Base-by-base conservation (phyloP, 1,140 invertebrate genomes). In the Lucilia cuprina region DNA sequence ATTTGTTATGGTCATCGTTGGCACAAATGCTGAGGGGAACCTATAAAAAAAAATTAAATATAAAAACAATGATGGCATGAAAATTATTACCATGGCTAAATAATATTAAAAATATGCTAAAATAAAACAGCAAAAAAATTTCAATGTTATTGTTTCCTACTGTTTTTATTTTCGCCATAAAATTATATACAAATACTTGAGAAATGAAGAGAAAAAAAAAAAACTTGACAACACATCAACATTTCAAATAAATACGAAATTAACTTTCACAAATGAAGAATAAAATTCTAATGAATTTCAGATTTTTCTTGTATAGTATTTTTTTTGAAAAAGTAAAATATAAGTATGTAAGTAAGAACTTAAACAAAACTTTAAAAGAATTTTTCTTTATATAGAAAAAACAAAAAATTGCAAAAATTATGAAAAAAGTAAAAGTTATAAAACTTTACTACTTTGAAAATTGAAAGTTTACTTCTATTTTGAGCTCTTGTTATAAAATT, bases 31-130 rank as follows among this genome's bases (percentile, higher is more conserved):
- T 25, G n/a, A 21, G 21, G 14, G 14, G 55, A 14, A n/a, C 55
- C 55, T n/a, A 60, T 60, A 60, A 60, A n/a, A n/a, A n/a, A 60
- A 60, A 70, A 70, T 25, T 70, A 70, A 70, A 70, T 70, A 60
- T 60, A 21, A 12, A 70, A 70, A 70, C 65, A 70, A 70, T 21
- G 65, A 70, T 70, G 65, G 65, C 10, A 10, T 60, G 55, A n/a
- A 60, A 60, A 12, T 60, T 70, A 70, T 70, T 70, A 21, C 65
- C 65, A n/a, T 25, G 65, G 65, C n/a, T 70, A 70, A 70, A 60
- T 60, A 60, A 17, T n/a, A 60, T n/a, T 12, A 70, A 70, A 70
- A 70, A 70, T 9, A 70, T 70, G 65, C 65, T 25, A 25, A 5
- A 70, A 70, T 70, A 70, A 70, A 70, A 70, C 49, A 41, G n/a